phyloP scores from a whole-genome alignment of 1,140 invertebrate species.

The Pogonomyrmex californicus region DNA sequence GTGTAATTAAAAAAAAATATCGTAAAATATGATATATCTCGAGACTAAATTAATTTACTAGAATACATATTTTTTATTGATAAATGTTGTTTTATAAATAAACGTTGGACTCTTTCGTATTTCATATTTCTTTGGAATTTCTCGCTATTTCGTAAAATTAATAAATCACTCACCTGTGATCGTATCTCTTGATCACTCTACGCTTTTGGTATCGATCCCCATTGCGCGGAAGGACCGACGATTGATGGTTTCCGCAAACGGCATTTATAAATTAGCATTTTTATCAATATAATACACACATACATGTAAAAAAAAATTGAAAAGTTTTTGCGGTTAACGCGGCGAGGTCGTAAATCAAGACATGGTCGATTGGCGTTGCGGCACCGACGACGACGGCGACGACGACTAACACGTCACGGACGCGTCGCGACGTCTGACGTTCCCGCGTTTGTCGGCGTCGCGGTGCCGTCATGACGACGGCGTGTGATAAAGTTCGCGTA shows the following conservation, averaged over 20 bases:
- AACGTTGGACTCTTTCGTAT: too few relatives aligned
- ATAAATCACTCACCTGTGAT: conserved; percentile 30
- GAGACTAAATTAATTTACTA: neutral
- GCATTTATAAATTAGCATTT: neutral
- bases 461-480: conserved; percentile 62
- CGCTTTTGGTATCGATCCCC: conserved; percentile 52
- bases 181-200: conserved; percentile 40
- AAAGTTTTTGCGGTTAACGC: conserved; percentile 14
- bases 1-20: neutral
- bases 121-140: too few relatives aligned
- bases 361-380: conserved; percentile 64
- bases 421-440: conserved; percentile 76
- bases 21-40: neutral
- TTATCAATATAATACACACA: neutral
- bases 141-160: neutral
- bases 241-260: neutral
- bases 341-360: neutral
- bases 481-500: conserved; percentile 62
- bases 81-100: too few relatives aligned
- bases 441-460: conserved; percentile 71
- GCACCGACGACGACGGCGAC: conserved; percentile 60
- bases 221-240: neutral
- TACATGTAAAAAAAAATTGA: too few relatives aligned
- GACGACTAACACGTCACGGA: conserved; percentile 72
- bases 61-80: too few relatives aligned